Evolutionary conservation across 2,113 vertebrate genomes (phyloP).

Genomic region (Oncorhynchus clarkii): DNA sequence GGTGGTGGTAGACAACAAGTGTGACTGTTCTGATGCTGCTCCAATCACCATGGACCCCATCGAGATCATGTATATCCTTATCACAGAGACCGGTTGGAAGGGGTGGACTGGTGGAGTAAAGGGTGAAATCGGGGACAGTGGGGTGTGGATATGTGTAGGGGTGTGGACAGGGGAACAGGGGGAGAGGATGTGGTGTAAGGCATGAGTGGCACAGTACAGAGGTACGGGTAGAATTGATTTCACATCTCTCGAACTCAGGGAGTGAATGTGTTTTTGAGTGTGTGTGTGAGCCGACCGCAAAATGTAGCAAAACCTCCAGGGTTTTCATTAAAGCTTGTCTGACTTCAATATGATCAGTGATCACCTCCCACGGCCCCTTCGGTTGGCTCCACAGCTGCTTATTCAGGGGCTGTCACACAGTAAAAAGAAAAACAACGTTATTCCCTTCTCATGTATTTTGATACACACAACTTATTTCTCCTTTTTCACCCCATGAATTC

Average conservation of each 20-base stretch:
- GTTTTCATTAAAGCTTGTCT: no score
- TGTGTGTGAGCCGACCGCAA: neutral
- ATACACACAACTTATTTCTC: slow-evolving; percentile 8
- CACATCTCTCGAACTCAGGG: no score
- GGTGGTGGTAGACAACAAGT: slow-evolving; percentile 96
- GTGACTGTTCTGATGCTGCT: slow-evolving; percentile 83
- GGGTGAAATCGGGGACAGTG: no score
- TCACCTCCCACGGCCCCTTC: no score
- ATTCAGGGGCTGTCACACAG: neutral
- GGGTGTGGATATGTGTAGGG: neutral
- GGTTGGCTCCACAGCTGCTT: no score
- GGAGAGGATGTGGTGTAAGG: neutral
- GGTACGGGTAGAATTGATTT: no score
- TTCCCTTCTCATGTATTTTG: slow-evolving; percentile 27
- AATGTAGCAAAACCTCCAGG: no score
- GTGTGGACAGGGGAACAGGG: slow-evolving; percentile 3
- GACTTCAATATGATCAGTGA: no score
- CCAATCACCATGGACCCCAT: slow-evolving; percentile 96
- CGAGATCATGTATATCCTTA: slow-evolving; percentile 99
- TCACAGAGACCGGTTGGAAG: neutral
- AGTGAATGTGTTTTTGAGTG: neutral
- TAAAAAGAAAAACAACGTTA: slow-evolving; percentile 9
- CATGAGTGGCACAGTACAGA: no score
- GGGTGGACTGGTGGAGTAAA: no score
- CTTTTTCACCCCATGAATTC: slow-evolving; percentile 26